These are phyloP conservation scores for Lithobates pipiens DNA, from an alignment of 2,797 vertebrate genomes.

Conservation along the genomic window DNA sequence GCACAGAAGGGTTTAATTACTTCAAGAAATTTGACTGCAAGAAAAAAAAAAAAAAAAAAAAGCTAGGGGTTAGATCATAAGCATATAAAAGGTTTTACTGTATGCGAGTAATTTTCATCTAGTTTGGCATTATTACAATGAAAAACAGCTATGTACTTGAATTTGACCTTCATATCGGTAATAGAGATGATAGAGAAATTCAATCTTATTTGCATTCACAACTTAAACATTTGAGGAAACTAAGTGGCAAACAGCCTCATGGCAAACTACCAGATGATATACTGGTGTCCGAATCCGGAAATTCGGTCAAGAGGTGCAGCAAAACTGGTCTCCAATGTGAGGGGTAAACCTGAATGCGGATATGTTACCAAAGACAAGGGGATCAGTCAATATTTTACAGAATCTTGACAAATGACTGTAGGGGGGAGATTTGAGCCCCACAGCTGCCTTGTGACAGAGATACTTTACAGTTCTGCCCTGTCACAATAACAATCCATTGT, in stretches of 20 bases:
- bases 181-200: background rate
- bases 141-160: background rate
- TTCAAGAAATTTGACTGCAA: constrained; percentile 83
- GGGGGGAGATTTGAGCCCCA: background rate
- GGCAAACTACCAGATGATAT: background rate
- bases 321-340: too few relatives aligned
- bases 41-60: too few relatives aligned
- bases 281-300: too few relatives aligned
- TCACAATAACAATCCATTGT: too few relatives aligned
- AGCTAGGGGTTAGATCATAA: constrained; percentile 3
- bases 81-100: background rate
- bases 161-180: background rate
- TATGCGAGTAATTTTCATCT: too few relatives aligned
- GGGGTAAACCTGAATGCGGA: too few relatives aligned
- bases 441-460: background rate
- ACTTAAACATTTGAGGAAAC: background rate
- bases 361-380: too few relatives aligned
- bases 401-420: background rate
- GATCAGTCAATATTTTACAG: too few relatives aligned
- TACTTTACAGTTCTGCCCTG: background rate
- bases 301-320: too few relatives aligned
- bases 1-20: constrained; percentile 86
- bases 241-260: background rate
- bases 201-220: background rate
- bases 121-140: too few relatives aligned